Base-by-base conservation (phyloP, 1,140 invertebrate genomes). In the Hylyphantes graminicola region DNA sequence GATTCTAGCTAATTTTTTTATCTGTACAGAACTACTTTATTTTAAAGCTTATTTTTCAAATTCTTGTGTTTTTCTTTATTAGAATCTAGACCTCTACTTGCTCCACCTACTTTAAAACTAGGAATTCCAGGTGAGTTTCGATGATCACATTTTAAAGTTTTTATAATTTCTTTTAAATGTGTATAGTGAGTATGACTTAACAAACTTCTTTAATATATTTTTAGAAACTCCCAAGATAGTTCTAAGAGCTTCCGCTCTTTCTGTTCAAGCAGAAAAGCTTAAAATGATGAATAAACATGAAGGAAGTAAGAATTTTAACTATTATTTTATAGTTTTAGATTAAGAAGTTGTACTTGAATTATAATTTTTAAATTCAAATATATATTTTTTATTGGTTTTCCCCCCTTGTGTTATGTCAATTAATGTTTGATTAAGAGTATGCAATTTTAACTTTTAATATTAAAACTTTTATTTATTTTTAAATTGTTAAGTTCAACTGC, bases 51-150 rank as follows among this genome's bases (percentile, higher is more conserved):
- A 2, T 2, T 35, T 35, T 35, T 35, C 5, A 35, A 35, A 35
- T 35, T 35, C 35, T 35, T 35, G 35, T 35, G 35, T 64, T 50
- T 63, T 17, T 48, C 59, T 72, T 54, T 50, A 67, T 12, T 57
- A 87, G 86, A 87, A 74, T 72, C 72, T 13, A 76, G 86, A 13
- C 86, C 86, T 19, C 68, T 87, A 9, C 72, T 87, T 50, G 85
- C 86, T 63, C 86, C 86, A 35, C 72, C 86, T 50, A 87, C 86
- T 48, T 75, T 83, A 75, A 83, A 83, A 57, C 57, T 83, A 59
- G 75, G 63, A 21, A 83, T 57, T 64, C 48, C 80, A 53, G 80
- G 80, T 83, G 73, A 54, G 1, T 48, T 13, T 50, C 35, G 21
- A 67, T 67, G 21, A 51, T 51, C 35, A n/a, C 19, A 12, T 53